These are phyloP conservation scores for Sinhomidia bicolor DNA, from an alignment of 2,888 invertebrate genomes.

Conservation along the genomic window DNA sequence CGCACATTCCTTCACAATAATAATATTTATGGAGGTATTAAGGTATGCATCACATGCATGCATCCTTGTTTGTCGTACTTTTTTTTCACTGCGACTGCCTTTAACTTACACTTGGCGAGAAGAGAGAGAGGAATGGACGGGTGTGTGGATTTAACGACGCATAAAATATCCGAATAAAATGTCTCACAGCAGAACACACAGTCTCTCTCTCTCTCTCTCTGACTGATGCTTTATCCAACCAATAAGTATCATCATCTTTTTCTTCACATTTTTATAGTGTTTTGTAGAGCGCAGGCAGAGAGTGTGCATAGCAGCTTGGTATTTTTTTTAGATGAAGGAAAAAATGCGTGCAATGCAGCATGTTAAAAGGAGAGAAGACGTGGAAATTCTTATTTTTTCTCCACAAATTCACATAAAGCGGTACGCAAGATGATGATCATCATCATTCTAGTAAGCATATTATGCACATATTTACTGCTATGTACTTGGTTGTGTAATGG, in stretches of 20 bases:
- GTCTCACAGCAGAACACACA: conserved; percentile 37
- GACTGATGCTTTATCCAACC: not conserved
- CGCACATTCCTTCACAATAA: conserved; percentile 63
- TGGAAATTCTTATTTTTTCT: not conserved
- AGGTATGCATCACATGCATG: conserved; percentile 24
- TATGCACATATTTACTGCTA: not conserved
- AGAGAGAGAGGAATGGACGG: conserved; percentile 51
- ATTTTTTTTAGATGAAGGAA: conserved; percentile 45
- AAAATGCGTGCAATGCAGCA: conserved; percentile 38
- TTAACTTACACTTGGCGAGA: conserved; percentile 4
- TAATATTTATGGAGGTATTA: conserved; percentile 55
- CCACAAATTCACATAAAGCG: not conserved
- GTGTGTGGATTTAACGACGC: conserved; percentile 59
- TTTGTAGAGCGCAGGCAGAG: too few relatives aligned
- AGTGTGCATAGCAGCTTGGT: not conserved
- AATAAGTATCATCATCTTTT: conserved; percentile 11
- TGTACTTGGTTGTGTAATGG: conserved; percentile 26
- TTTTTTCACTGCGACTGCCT: not conserved
- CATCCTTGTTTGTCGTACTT: not conserved
- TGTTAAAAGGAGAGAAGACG: not conserved
- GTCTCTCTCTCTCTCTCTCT: not conserved
- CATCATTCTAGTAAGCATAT: not conserved
- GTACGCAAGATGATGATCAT: not conserved
- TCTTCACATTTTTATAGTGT: not conserved
- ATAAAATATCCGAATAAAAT: conserved; percentile 58